These are phyloP conservation scores for Porites lutea DNA, from an alignment of 64 coral and sea anemone genomes.

Conservation along the genomic window DNA sequence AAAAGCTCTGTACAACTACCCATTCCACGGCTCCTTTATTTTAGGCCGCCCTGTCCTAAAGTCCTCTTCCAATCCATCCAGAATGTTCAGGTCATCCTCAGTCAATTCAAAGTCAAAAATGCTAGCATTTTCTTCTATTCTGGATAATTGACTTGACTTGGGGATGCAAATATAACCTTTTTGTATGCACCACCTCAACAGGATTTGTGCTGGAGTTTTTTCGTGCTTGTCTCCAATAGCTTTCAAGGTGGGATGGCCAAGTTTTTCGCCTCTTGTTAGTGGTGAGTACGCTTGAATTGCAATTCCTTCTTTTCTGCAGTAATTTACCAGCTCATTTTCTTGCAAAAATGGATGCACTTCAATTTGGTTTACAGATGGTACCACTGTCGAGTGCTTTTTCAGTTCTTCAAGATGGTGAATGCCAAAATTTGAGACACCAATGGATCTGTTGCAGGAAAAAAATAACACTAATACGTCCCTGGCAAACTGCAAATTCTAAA, in stretches of 20 bases:
- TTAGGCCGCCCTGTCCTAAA: conserved; percentile 92
- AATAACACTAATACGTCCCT: background rate
- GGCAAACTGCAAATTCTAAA: no score
- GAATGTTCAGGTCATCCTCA: conserved; percentile 58
- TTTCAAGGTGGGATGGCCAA: conserved; percentile 62
- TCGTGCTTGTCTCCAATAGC: conserved; percentile 50
- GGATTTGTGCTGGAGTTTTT: conserved; percentile 81
- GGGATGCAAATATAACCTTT: conserved; percentile 90
- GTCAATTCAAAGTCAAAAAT: conserved; percentile 90
- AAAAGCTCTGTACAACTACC: conserved; percentile 4
- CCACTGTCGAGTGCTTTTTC: conserved; percentile 60
- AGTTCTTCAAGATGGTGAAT: conserved; percentile 94
- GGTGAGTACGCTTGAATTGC: conserved; percentile 92
- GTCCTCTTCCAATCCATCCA: conserved; percentile 87
- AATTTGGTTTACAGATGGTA: conserved; percentile 98
- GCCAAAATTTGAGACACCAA: conserved; percentile 98
- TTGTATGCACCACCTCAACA: conserved; percentile 88
- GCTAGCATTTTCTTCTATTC: conserved; percentile 89
- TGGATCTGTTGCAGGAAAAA: conserved; percentile 68
- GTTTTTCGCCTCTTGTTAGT: conserved; percentile 85
- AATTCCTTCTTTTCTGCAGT: conserved; percentile 80
- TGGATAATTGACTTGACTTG: conserved; percentile 74
- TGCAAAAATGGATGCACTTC: conserved; percentile 96
- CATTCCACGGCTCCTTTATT: conserved; percentile 89
- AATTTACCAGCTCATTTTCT: conserved; percentile 69